phyloP scores from a whole-genome alignment of 2,888 invertebrate species.

The Aromia moschata region DNA sequence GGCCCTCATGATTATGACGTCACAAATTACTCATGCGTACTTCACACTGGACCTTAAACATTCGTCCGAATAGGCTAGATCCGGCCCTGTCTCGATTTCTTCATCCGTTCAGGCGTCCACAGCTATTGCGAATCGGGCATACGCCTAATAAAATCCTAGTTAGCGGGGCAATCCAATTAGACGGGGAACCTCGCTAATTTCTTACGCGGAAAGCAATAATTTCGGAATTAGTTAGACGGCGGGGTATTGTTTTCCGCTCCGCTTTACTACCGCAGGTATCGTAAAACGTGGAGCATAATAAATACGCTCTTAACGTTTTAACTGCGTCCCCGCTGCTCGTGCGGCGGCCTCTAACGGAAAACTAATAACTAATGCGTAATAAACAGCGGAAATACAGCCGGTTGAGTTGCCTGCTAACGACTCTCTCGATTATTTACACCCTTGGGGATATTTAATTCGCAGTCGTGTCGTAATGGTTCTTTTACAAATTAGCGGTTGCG shows the following conservation, averaged over 20 bases:
- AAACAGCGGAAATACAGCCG: background rate
- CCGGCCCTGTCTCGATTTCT: background rate
- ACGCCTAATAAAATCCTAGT: slow-evolving; percentile 5
- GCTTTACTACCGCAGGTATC: background rate
- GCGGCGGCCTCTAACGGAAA: background rate
- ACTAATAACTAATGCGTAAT: background rate
- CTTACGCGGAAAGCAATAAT: background rate
- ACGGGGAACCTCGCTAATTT: background rate
- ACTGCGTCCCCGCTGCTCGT: background rate
- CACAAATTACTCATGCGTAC: too few relatives aligned
- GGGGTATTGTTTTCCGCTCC: background rate
- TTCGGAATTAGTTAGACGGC: background rate
- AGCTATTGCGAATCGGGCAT: background rate
- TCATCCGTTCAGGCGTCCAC: background rate
- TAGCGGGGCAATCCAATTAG: background rate
- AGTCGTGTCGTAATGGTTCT: too few relatives aligned
- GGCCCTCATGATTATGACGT: too few relatives aligned
- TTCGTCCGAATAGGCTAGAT: too few relatives aligned
- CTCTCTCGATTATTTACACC: too few relatives aligned
- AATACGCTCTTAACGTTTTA: background rate
- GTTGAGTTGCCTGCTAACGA: background rate
- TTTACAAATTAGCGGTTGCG: too few relatives aligned
- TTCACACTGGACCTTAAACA: too few relatives aligned
- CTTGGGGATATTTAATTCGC: too few relatives aligned
- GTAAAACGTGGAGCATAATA: background rate